Conservation (phyloP, 2,797 vertebrate genomes). For the Rhinogobio ventralis region DNA sequence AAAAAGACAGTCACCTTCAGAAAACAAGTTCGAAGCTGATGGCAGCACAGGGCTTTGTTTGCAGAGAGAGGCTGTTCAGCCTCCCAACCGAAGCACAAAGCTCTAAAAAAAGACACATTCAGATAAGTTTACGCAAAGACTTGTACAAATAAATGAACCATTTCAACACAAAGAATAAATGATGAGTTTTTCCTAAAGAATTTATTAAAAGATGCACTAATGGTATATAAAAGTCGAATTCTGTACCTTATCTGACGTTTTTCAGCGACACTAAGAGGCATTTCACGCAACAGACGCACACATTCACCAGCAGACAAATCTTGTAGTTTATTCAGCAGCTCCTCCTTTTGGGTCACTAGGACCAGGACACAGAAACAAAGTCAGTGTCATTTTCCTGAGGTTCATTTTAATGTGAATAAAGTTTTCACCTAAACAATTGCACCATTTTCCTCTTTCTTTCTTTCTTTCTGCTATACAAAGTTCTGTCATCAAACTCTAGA, state of each 20-base stretch:
- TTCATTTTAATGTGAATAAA: background rate
- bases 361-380: constrained; percentile 3
- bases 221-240: background rate
- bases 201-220: too few species aligned
- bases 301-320: constrained; percentile 72
- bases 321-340: constrained; percentile 68
- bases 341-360: background rate
- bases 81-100: background rate
- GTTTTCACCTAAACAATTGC: background rate
- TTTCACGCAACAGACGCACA: constrained; percentile 70
- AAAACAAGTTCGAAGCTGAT: background rate
- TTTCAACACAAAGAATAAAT: background rate
- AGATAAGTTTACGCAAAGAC: background rate
- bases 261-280: constrained; percentile 79
- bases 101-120: constrained; percentile 16
- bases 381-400: background rate
- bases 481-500: background rate
- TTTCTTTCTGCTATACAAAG: background rate
- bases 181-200: too few species aligned
- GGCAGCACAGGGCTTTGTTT: background rate
- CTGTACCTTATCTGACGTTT: constrained; percentile 81
- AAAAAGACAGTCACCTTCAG: constrained; percentile 33
- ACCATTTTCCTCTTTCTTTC: background rate
- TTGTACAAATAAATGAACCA: background rate
- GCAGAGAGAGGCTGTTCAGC: background rate